Conservation (phyloP, 2,113 vertebrate species). For the Oplegnathus fasciatus region DNA sequence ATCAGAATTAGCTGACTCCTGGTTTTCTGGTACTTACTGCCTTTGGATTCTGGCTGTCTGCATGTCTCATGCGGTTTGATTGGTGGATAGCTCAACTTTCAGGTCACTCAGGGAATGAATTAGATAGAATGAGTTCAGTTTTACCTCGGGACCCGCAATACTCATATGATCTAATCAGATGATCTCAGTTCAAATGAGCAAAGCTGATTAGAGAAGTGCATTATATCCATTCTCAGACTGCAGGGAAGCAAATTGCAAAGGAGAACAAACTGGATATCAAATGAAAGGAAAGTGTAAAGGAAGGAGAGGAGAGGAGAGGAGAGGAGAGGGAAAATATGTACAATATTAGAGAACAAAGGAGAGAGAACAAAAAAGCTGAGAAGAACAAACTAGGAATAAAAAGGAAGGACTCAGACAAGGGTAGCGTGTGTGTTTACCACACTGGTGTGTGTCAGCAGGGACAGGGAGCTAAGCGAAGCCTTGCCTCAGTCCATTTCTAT, state of each 20-base stretch:
- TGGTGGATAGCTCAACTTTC: constrained; percentile 30
- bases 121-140: constrained; percentile 39
- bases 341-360: neutral
- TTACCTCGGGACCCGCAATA: neutral
- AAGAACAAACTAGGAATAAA: neutral
- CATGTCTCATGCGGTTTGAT: constrained; percentile 25
- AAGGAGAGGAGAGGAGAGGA: neutral
- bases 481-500: constrained; percentile 77
- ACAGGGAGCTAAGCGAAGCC: constrained; percentile 57
- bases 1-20: constrained; percentile 45
- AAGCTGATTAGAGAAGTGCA: constrained; percentile 54
- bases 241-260: constrained; percentile 22
- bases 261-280: constrained; percentile 25
- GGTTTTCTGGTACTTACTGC: constrained; percentile 30
- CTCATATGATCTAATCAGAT: constrained; percentile 55
- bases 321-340: neutral
- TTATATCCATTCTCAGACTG: constrained; percentile 37
- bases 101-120: constrained; percentile 37
- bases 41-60: constrained; percentile 19
- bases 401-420: constrained; percentile 36
- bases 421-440: constrained; percentile 56
- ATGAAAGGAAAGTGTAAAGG: constrained; percentile 21
- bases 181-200: constrained; percentile 42
- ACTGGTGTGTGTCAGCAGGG: constrained; percentile 63
- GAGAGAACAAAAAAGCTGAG: neutral